A percentile compares a stretch with the other conserved stretches of the same genome.
phyloP scores from a whole-genome alignment of 1,140 invertebrate species.

The Tetragonula clypearis region DNA sequence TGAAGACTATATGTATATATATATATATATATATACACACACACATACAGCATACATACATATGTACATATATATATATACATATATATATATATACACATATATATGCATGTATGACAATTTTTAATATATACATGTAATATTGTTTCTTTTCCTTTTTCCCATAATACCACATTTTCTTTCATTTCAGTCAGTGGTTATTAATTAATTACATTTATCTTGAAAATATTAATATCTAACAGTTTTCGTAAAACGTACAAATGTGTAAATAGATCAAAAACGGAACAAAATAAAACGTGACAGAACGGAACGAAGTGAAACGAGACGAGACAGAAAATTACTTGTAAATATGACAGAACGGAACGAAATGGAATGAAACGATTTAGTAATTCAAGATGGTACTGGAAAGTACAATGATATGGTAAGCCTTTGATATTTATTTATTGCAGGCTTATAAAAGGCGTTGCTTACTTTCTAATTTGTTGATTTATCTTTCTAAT shows the following conservation, averaged over 20 bases:
- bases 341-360: neutral
- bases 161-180: neutral
- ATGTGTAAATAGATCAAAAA: neutral
- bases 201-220: neutral
- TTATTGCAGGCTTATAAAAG: neutral
- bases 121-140: neutral
- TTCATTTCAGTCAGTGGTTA: neutral
- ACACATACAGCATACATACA: neutral
- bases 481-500: neutral
- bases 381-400: conserved; percentile 88
- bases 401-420: conserved; percentile 98
- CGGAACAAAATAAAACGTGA: neutral
- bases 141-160: neutral
- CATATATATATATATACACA: too few relatives aligned
- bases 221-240: neutral
- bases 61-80: neutral
- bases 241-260: neutral
- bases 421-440: conserved; percentile 84
- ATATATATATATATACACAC: neutral
- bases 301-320: conserved; percentile 14
- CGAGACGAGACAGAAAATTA: neutral
- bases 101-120: neutral
- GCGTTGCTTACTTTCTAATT: neutral
- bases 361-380: conserved; percentile 26
- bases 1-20: neutral